These are phyloP conservation scores for Pterobdella sp. DNA, from an alignment of 2,888 invertebrate genomes.

Conservation along the genomic window DNA sequence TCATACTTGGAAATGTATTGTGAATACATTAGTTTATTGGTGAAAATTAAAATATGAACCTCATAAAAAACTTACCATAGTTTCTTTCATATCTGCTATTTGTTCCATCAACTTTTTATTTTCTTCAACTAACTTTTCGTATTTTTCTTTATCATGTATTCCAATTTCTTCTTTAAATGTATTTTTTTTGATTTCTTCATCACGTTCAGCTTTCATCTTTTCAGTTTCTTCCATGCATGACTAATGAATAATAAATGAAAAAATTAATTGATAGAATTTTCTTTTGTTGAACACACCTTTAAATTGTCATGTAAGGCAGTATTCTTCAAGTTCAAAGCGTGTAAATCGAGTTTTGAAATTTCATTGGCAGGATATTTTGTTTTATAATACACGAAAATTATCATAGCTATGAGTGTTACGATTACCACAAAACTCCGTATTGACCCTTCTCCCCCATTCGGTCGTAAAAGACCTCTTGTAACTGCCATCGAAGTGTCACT, in stretches of 20 bases:
- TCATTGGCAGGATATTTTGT: background rate
- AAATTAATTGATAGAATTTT: background rate
- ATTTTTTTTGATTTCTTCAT: background rate
- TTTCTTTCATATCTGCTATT: too few species aligned
- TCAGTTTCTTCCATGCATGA: background rate
- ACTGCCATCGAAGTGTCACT: constrained; percentile 16
- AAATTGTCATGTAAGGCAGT: background rate
- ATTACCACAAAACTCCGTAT: constrained; percentile 25
- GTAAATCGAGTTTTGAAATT: background rate
- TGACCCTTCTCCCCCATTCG: constrained; percentile 19
- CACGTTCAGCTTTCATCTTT: background rate
- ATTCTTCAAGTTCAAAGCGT: background rate
- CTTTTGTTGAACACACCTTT: background rate
- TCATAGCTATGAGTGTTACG: constrained; percentile 12
- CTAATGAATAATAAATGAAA: background rate
- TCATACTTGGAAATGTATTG: too few species aligned
- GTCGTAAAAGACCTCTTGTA: constrained; percentile 15
- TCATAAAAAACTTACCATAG: too few species aligned
- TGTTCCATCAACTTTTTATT: too few species aligned
- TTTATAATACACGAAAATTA: constrained; percentile 22
- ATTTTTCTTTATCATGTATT: background rate
- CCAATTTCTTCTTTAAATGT: background rate
- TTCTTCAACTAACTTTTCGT: too few species aligned
- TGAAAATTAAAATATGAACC: too few species aligned
- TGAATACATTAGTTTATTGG: too few species aligned